A percentile compares a stretch with the other conserved stretches of the same genome.
Conservation (phyloP, 92 coral and sea anemone genomes). For the Porites lobata region DNA sequence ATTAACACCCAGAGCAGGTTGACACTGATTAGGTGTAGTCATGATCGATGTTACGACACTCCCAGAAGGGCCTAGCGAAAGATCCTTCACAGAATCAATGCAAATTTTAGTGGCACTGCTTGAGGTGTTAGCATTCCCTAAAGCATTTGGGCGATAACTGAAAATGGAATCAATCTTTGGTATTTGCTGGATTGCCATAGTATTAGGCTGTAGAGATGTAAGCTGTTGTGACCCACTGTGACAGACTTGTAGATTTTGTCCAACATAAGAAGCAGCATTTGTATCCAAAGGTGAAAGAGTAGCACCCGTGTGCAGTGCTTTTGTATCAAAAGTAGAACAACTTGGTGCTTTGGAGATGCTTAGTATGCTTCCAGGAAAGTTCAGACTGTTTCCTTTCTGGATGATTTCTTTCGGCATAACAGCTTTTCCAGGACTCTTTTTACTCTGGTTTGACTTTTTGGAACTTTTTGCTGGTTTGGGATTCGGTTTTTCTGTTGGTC, state of each 20-base stretch:
- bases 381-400: not conserved
- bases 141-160: conserved; percentile 25
- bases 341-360: not conserved
- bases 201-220: not conserved
- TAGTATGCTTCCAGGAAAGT: conserved; percentile 3
- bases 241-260: conserved; percentile 8
- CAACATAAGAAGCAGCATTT: not conserved
- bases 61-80: conserved; percentile 3
- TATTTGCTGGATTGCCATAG: conserved; percentile 19
- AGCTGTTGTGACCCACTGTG: not conserved
- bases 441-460: conserved; percentile 21
- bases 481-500: conserved; percentile 1
- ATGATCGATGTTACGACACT: not conserved
- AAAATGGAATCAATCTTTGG: conserved; percentile 26
- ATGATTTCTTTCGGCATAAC: not conserved
- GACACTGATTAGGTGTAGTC: not conserved
- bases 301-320: conserved; percentile 20
- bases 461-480: conserved; percentile 20
- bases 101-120: conserved; percentile 11
- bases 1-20: not conserved
- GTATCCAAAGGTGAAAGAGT: conserved; percentile 17
- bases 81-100: conserved; percentile 43
- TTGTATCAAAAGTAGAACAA: conserved; percentile 8
- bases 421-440: conserved; percentile 17
- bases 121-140: not conserved